These are phyloP conservation scores for Strix uralensis DNA, from an alignment of 2,113 vertebrate species.

Conservation along the genomic window DNA sequence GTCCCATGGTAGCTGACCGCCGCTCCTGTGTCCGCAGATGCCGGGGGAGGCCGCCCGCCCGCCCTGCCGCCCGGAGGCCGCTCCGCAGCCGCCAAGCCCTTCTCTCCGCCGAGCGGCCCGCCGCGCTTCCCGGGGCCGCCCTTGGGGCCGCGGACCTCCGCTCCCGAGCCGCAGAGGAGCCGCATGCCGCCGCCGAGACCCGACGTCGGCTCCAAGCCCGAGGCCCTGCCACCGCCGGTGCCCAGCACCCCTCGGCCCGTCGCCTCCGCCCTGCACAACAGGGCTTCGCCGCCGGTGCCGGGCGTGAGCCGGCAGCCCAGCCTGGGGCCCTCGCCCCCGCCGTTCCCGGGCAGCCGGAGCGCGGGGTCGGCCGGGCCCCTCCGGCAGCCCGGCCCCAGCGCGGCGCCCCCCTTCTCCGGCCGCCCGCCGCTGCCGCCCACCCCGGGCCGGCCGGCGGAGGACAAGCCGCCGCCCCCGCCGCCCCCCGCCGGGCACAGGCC, in stretches of 20 bases:
- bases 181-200: constrained; percentile 74
- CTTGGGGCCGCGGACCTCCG: constrained; percentile 59
- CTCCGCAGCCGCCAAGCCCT: constrained; percentile 77
- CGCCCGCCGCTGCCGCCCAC: constrained; percentile 76
- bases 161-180: constrained; percentile 76
- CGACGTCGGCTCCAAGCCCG: constrained; percentile 74
- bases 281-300: constrained; percentile 75
- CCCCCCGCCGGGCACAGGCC: constrained; percentile 75
- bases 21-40: constrained; percentile 71
- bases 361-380: constrained; percentile 60
- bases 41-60: constrained; percentile 78
- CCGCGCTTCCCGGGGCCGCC: constrained; percentile 75
- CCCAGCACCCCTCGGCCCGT: constrained; percentile 85
- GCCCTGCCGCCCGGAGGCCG: constrained; percentile 85
- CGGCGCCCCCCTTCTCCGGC: constrained; percentile 53
- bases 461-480: constrained; percentile 68
- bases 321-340: constrained; percentile 64
- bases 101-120: constrained; percentile 60
- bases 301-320: constrained; percentile 68
- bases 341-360: constrained; percentile 69
- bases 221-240: constrained; percentile 78
- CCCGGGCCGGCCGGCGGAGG: constrained; percentile 64
- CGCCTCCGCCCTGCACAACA: constrained; percentile 69
- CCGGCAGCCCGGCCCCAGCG: constrained; percentile 35
- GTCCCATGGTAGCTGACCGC: not conserved